These are phyloP conservation scores for Phengaris arion DNA, from an alignment of 2,888 invertebrate genomes.

Conservation along the genomic window DNA sequence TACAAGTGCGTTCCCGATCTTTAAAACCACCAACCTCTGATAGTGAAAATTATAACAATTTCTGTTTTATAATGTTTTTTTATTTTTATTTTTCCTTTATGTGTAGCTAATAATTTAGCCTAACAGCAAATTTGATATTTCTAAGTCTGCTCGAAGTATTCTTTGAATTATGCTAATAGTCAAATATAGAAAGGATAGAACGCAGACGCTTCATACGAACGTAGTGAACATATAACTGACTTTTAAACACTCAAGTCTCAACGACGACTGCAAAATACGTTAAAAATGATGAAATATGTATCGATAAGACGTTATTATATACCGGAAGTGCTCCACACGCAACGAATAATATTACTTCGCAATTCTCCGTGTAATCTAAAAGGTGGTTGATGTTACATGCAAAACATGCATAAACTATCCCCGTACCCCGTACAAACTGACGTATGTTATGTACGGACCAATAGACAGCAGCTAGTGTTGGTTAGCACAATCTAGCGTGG, in stretches of 20 bases:
- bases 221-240: too few relatives aligned
- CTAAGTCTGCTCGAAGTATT: too few relatives aligned
- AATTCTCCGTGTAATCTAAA: conserved; percentile 26
- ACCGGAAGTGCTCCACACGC: conserved; percentile 25
- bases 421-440: neutral
- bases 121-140: too few relatives aligned
- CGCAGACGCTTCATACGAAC: too few relatives aligned
- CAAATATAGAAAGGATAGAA: too few relatives aligned
- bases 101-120: too few relatives aligned
- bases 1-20: too few relatives aligned
- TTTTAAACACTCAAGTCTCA: neutral
- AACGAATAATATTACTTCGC: conserved; percentile 25
- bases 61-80: too few relatives aligned
- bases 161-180: too few relatives aligned
- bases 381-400: conserved; percentile 24
- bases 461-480: neutral
- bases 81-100: too few relatives aligned
- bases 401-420: conserved; percentile 24
- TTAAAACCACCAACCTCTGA: too few relatives aligned
- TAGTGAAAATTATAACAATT: too few relatives aligned
- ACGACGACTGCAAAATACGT: conserved; percentile 16
- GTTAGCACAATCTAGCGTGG: neutral
- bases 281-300: conserved; percentile 18
- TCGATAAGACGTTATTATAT: conserved; percentile 23
- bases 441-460: conserved; percentile 21